Base-by-base conservation (phyloP, 1,140 invertebrate genomes). In the Drosophila malerkotliana region DNA sequence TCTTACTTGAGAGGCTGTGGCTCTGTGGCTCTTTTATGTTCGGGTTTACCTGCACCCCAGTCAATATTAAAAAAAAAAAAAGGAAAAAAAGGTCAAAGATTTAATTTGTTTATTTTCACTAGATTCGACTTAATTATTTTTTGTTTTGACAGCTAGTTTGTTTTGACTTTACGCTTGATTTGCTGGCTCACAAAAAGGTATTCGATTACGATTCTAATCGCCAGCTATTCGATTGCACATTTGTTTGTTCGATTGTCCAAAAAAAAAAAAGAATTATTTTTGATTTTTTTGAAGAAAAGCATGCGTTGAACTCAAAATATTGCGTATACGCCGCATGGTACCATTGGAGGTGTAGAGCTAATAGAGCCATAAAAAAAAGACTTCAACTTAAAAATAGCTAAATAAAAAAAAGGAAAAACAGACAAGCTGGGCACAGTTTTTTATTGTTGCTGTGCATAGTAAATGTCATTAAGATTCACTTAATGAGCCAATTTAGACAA, bases 391-490 rank as follows among this genome's bases (percentile, higher is more conserved):
- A 49, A 64, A 39, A 14, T 0, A 32, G 26, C 32, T 56, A 68
- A 72, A 59, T 28, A 41, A 15, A 60, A 21, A 61, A 34, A 45
- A 54, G 5, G 45, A 59, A 58, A 61, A 51, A 47, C 12, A 37
- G 51, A 47, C 37, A 51, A 34, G 48, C 30, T 63, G 59, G 51
- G 48, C 48, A 55, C 48, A 21, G 59, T 72, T 57, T 55, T 57
- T 39, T 47, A 26, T 59, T 77, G 41, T 54, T 68, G 59, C 67
- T 85, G 69, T 81, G 77, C 78, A 85, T 85, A 85, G 82, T 87
- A 85, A 85, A 85, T 85, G 82, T 85, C 82, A 85, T 85, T 85
- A 85, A 85, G 82, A 82, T 87, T 85, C 82, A 85, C 82, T 85
- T 85, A 85, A 85, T 85, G 82, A 85, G 82, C 78, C 82, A 85